These are phyloP conservation scores for Pseudomyrmex concolor DNA, from an alignment of 1,140 invertebrate species.

Conservation along the genomic window DNA sequence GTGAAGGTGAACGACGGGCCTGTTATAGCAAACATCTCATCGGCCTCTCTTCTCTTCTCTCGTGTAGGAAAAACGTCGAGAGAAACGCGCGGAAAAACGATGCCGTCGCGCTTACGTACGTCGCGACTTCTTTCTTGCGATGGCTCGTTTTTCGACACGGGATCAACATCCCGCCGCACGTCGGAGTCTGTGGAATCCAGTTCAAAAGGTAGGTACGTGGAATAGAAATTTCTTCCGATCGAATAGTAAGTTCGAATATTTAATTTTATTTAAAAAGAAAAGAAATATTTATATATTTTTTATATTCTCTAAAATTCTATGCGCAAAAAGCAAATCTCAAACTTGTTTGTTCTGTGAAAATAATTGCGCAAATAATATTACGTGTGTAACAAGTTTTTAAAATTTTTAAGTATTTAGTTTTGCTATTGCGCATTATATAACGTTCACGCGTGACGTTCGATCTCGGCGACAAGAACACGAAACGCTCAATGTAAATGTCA, in stretches of 20 bases:
- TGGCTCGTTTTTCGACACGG: neutral
- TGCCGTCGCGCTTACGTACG: slow-evolving; percentile 58
- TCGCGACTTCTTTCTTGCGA: slow-evolving; percentile 4
- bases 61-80: slow-evolving; percentile 36
- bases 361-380: neutral
- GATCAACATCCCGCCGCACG: neutral
- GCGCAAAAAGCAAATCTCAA: neutral
- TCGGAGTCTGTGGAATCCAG: neutral
- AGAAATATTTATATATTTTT: too few species aligned
- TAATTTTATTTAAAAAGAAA: neutral
- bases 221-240: too few species aligned
- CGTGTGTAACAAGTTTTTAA: too few species aligned
- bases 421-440: neutral
- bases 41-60: neutral
- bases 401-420: too few species aligned
- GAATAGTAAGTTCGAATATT: too few species aligned
- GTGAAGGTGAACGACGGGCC: slow-evolving; percentile 24
- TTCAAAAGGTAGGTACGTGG: neutral
- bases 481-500: slow-evolving; percentile 33
- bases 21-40: neutral
- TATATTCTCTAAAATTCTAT: neutral
- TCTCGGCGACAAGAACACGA: neutral
- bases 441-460: neutral
- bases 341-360: neutral
- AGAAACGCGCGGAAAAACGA: slow-evolving; percentile 62